Conservation (phyloP, 2,113 vertebrate species). For the human (Homo sapiens) region GRCh38 chr15:100695001-100695500, state of each 20-base stretch:
- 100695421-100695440: background rate
- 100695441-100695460: background rate
- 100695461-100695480: background rate
- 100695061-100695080: background rate
- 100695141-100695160: background rate
- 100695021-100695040: slow-evolving; percentile 41
- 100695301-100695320: background rate
- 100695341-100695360: background rate
- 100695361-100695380: background rate
- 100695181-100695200: background rate
- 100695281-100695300: background rate
- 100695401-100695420: background rate
- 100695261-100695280: slow-evolving; percentile 16
- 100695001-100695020: slow-evolving; percentile 49
- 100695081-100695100: slow-evolving; percentile 16
- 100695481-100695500: background rate
- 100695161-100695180: background rate
- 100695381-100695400: background rate
- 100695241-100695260: background rate
- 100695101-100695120: background rate
- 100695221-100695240: slow-evolving; percentile 17
- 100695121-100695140: background rate
- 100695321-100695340: slow-evolving; percentile 10
- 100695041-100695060: slow-evolving; percentile 1
- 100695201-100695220: slow-evolving; percentile 21